phyloP scores from a whole-genome alignment of 1,140 invertebrate genomes.

The Pentalonia nigronervosa region DNA sequence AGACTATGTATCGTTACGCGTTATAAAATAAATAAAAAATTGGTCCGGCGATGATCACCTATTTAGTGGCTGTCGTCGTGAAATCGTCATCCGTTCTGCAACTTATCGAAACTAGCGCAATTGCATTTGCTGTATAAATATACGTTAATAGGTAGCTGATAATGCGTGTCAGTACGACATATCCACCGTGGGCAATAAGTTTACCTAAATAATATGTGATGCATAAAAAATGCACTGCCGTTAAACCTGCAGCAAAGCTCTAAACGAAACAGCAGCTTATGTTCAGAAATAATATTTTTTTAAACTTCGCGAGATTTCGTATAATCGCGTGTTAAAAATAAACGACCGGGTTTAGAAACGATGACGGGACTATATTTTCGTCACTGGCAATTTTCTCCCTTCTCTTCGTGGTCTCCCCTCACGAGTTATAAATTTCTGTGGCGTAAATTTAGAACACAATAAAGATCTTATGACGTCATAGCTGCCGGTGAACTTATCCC shows the following conservation, averaged over 20 bases:
- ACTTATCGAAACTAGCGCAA: not conserved
- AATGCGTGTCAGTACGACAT: not conserved
- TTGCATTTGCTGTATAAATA: not conserved
- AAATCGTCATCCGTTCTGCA: not conserved
- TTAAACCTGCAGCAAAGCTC: not conserved
- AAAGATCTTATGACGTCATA: slow-evolving; percentile 30
- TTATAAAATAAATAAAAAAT: not conserved
- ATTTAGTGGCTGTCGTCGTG: not conserved
- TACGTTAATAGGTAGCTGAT: not conserved
- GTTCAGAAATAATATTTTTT: not conserved
- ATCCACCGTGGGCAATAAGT: not conserved
- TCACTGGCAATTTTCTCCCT: slow-evolving; percentile 14
- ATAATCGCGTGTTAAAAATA: slow-evolving; percentile 20
- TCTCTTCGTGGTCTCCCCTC: not conserved
- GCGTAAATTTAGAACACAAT: slow-evolving; percentile 50
- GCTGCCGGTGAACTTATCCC: not conserved
- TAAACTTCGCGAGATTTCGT: not conserved
- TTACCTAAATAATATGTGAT: not conserved
- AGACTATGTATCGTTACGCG: no score
- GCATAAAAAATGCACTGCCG: not conserved
- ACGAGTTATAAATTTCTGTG: not conserved
- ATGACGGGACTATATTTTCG: slow-evolving; percentile 53
- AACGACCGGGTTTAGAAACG: slow-evolving; percentile 2
- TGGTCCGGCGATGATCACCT: not conserved
- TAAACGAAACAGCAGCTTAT: not conserved